Evolutionary conservation across 2,113 vertebrate species (phyloP).

Genomic region (Protobothrops mucrosquamatus): DNA sequence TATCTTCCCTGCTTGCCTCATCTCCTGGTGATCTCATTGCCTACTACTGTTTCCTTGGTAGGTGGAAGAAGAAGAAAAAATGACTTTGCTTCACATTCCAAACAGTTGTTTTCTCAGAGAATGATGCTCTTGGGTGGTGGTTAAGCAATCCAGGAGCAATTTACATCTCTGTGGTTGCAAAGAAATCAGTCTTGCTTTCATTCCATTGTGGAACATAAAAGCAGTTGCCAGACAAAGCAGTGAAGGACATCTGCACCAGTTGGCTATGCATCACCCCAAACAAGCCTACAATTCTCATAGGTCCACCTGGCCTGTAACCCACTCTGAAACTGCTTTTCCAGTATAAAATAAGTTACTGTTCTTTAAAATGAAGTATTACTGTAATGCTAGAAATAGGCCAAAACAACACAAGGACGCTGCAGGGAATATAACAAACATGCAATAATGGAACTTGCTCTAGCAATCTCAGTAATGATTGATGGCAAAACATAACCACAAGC

Average conservation of each 20-base stretch:
- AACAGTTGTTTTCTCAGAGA: neutral
- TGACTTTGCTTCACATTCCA: neutral
- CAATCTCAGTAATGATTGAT: accelerated
- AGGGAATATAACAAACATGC: neutral
- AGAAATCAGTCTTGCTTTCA: neutral
- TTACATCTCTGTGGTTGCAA: neutral
- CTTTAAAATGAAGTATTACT: neutral
- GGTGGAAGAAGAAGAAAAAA: neutral
- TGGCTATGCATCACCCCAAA: neutral
- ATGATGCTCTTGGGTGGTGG: too few species aligned
- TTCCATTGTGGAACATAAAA: neutral
- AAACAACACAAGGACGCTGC: too few species aligned
- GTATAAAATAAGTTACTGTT: neutral
- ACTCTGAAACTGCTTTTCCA: neutral
- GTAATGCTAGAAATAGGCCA: neutral
- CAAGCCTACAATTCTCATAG: neutral
- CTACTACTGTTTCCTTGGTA: neutral
- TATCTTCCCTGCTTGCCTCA: neutral
- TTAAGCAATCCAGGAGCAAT: neutral
- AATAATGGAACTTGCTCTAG: neutral
- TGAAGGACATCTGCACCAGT: neutral
- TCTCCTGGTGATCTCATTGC: neutral
- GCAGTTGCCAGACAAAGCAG: neutral
- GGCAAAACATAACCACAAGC: neutral
- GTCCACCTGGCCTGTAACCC: neutral